Conservation (phyloP, 2,888 invertebrate species). For the Ypsolopha scabrella region DNA sequence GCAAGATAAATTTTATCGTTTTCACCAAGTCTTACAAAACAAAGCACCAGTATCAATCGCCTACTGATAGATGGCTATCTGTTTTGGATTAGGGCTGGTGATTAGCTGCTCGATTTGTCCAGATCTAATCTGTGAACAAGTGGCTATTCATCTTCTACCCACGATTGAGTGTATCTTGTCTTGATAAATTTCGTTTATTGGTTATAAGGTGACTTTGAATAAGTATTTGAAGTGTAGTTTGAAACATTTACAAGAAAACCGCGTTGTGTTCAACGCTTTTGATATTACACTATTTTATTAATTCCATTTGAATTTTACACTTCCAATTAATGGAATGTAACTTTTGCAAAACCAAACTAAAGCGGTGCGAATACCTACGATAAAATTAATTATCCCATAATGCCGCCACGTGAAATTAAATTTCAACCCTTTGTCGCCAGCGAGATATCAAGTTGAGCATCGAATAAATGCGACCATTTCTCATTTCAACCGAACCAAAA, state of each 20-base stretch:
- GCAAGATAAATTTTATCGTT: no score
- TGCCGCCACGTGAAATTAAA: slow-evolving; percentile 58
- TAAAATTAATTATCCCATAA: slow-evolving; percentile 53
- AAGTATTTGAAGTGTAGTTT: background rate
- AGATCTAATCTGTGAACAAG: slow-evolving; percentile 23
- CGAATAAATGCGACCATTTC: slow-evolving; percentile 62
- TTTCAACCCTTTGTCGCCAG: slow-evolving; percentile 46
- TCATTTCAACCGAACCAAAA: slow-evolving; percentile 66
- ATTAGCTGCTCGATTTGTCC: slow-evolving; percentile 2
- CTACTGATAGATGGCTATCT: background rate
- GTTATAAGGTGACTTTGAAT: background rate
- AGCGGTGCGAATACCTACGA: background rate
- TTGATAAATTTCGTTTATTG: no score
- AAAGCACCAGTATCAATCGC: no score
- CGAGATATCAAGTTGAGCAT: slow-evolving; percentile 60
- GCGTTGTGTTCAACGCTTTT: background rate
- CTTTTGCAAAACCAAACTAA: background rate
- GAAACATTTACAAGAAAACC: background rate
- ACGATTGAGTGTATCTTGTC: background rate
- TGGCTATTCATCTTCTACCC: slow-evolving; percentile 21
- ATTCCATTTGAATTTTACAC: background rate
- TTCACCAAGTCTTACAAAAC: no score
- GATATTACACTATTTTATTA: background rate
- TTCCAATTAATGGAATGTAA: background rate
- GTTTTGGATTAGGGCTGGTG: background rate